Conservation (phyloP, 2,113 vertebrate species). For the Tragelaphus strepsiceros region DNA sequence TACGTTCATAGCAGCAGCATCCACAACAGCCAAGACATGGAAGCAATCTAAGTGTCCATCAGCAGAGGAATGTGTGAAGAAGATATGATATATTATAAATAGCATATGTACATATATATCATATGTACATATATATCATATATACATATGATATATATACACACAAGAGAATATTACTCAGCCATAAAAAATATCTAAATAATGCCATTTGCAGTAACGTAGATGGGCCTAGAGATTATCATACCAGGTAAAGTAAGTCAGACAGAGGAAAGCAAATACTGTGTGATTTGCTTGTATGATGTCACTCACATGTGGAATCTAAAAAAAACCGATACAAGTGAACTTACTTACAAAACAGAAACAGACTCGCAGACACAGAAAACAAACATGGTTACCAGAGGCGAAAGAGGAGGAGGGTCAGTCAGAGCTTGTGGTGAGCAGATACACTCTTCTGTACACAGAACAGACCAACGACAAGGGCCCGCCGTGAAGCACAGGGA, state of each 20-base stretch:
- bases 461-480: background rate
- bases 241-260: background rate
- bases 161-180: background rate
- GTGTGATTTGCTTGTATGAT: background rate
- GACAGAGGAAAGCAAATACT: background rate
- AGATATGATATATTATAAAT: no score
- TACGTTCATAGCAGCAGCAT: background rate
- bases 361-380: background rate
- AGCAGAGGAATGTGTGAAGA: background rate
- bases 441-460: background rate
- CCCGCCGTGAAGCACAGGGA: background rate
- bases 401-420: background rate
- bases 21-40: background rate
- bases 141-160: accelerated
- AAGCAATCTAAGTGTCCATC: background rate
- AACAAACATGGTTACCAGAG: background rate
- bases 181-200: background rate
- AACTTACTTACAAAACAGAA: background rate
- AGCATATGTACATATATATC: no score
- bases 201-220: background rate
- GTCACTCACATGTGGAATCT: background rate
- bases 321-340: background rate
- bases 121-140: background rate
- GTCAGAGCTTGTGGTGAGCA: background rate
- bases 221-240: background rate